A percentile compares a stretch with the other conserved stretches of the same genome.
phyloP scores from a whole-genome alignment of 2,888 invertebrate genomes.

The Toxonevra muliebris region DNA sequence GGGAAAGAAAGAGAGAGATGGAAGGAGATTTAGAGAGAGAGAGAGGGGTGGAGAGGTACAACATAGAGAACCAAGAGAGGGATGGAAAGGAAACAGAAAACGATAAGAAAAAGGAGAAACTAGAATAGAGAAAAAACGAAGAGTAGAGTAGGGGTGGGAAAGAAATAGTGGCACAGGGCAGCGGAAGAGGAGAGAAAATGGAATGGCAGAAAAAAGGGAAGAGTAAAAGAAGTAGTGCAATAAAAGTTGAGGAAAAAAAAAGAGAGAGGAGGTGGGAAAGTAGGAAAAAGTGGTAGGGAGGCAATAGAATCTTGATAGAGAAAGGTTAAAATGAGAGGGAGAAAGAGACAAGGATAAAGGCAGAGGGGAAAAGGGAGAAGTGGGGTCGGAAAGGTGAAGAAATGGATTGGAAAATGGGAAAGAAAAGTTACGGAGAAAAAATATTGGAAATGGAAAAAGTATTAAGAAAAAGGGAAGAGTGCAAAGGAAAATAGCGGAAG shows the following conservation, averaged over 20 bases:
- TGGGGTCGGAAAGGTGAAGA: background rate
- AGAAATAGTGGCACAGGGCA: no score
- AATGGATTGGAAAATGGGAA: background rate
- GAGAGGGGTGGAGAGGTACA: no score
- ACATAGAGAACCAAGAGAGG: no score
- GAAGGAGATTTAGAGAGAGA: background rate
- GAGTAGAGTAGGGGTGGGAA: no score
- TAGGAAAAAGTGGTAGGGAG: background rate
- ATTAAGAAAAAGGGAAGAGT: background rate
- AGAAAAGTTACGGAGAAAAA: background rate
- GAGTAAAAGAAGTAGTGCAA: no score
- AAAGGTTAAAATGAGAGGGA: background rate
- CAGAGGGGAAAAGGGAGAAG: background rate
- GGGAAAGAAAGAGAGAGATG: no score
- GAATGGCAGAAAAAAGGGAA: no score
- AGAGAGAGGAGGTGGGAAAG: background rate
- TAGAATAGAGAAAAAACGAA: no score
- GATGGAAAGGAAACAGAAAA: no score
- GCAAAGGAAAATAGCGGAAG: background rate
- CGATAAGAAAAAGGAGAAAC: no score
- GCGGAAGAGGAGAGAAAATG: no score
- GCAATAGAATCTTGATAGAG: no score
- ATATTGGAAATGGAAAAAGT: background rate
- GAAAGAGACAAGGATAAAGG: background rate
- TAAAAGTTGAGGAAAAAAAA: background rate